Evolutionary conservation across 2,888 invertebrate genomes (phyloP), one percentile per base, ranked within the genome.

Genomic region (Drosophila neonasuta): DNA sequence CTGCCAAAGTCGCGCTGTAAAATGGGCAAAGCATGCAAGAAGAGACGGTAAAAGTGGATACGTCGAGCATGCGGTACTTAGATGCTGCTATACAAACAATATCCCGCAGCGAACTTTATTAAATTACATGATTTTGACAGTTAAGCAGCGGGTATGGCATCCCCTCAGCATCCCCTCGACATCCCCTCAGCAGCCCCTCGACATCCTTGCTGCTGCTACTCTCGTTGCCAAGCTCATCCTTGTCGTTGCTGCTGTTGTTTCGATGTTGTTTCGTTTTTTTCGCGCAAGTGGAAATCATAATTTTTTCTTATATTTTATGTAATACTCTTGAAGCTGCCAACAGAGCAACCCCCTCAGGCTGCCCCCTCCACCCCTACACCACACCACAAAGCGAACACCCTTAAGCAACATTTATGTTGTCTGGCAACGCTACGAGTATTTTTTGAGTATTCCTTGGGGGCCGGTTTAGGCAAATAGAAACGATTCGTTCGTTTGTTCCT

Each of bases 31-130:
- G 15, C 39, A 13, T 10, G 2, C 20, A 13, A 15, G 4, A 45
- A 7, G 5, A 45, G 34, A 11, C 34, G 15, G 13, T 8, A 67
- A 70, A 74, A 68, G 62, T 67, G 68, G 52, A 71, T 65, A 41
- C 45, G 51, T 49, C 30, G 39, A 51, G 49, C 13, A 44, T 58
- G 59, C 58, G 52, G 58, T 20, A 50, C 41, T 49, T 42, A 58
- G 71, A 75, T 68, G 60, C 68, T 60, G 32, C 74, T 51, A 46
- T 39, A 51, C 63, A 84, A 82, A 86, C 81, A 89, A 89, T 88
- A 89, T 88, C 90, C 90, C 87, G 89, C 88, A 81, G 90, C 80
- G 90, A 90, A 89, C 88, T 90, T 90, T 90, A 90, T 90, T 90
- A 90, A 90, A 90, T 90, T 90, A 90, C 89, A 88, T 85, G 86